phyloP scores from a whole-genome alignment of 2,113 vertebrate genomes.

The Siniperca chuatsi region DNA sequence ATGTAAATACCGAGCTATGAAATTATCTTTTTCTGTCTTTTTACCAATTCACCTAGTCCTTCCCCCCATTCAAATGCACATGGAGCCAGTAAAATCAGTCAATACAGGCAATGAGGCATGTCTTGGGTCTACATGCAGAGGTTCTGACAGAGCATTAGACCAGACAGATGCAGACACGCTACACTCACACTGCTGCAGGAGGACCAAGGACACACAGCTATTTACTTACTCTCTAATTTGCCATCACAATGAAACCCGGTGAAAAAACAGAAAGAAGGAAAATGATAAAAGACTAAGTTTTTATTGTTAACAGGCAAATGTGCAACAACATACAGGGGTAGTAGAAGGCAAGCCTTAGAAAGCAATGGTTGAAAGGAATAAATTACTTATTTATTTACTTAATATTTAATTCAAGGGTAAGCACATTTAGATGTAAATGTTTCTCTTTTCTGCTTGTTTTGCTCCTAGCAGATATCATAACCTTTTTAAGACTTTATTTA shows the following conservation, averaged over 20 bases:
- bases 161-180: slow-evolving; percentile 71
- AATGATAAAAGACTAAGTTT: slow-evolving; percentile 68
- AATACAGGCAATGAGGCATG: slow-evolving; percentile 71
- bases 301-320: slow-evolving; percentile 55
- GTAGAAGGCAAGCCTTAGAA: slow-evolving; percentile 27
- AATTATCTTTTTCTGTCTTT: not conserved
- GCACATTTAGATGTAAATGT: not conserved
- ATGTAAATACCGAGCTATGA: not conserved
- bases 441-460: slow-evolving; percentile 4
- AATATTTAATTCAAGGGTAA: slow-evolving; percentile 8
- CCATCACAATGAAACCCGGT: slow-evolving; percentile 82
- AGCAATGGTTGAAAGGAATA: slow-evolving; percentile 25
- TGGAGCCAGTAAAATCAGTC: slow-evolving; percentile 47
- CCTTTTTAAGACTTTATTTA: not conserved
- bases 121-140: slow-evolving; percentile 75
- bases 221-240: slow-evolving; percentile 88
- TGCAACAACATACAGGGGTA: slow-evolving; percentile 52
- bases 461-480: not conserved
- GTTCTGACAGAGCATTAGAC: slow-evolving; percentile 70
- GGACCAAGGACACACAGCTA: slow-evolving; percentile 67
- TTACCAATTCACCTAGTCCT: not conserved
- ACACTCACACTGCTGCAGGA: slow-evolving; percentile 69
- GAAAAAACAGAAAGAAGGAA: slow-evolving; percentile 74
- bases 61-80: slow-evolving; percentile 38
- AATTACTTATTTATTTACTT: slow-evolving; percentile 17